A percentile compares a stretch with the other conserved stretches of the same genome.
phyloP scores from a whole-genome alignment of 1,140 invertebrate species.

The Acromyrmex echinatior region DNA sequence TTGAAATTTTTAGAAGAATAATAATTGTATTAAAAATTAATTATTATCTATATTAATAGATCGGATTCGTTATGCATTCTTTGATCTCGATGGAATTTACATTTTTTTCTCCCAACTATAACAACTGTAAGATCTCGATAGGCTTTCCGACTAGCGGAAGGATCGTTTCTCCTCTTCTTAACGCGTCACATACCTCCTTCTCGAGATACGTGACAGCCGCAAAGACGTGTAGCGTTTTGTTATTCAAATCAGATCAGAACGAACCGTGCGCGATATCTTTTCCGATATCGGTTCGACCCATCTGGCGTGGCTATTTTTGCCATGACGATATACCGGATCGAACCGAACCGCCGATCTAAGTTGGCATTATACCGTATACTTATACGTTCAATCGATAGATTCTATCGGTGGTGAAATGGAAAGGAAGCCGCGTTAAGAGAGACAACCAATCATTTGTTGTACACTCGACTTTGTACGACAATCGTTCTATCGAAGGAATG shows the following conservation, averaged over 20 bases:
- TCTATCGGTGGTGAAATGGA: slow-evolving; percentile 66
- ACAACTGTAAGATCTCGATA: background rate
- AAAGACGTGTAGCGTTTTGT: slow-evolving; percentile 76
- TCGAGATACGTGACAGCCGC: slow-evolving; percentile 62
- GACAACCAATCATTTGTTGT: slow-evolving; percentile 51
- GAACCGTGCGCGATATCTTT: slow-evolving; percentile 75
- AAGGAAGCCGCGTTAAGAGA: slow-evolving; percentile 38
- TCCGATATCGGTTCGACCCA: slow-evolving; percentile 76
- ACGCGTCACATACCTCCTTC: slow-evolving; percentile 60
- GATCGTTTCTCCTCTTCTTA: slow-evolving; percentile 18
- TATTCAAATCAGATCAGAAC: slow-evolving; percentile 75
- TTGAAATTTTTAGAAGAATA: background rate
- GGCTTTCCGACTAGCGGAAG: slow-evolving; percentile 5
- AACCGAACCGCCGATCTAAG: slow-evolving; percentile 61
- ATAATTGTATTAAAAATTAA: background rate
- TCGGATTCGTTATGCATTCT: background rate
- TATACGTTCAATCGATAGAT: slow-evolving; percentile 73
- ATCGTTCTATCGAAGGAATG: background rate
- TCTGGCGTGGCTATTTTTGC: slow-evolving; percentile 76
- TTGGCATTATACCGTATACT: slow-evolving; percentile 51
- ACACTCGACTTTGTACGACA: background rate
- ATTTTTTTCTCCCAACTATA: background rate
- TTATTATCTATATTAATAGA: background rate
- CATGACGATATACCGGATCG: slow-evolving; percentile 48
- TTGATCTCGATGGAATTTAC: background rate